A percentile compares a stretch with the other conserved stretches of the same genome.
Evolutionary conservation across 2,888 invertebrate species (phyloP).

Genomic region (Nymphalis polychloros): DNA sequence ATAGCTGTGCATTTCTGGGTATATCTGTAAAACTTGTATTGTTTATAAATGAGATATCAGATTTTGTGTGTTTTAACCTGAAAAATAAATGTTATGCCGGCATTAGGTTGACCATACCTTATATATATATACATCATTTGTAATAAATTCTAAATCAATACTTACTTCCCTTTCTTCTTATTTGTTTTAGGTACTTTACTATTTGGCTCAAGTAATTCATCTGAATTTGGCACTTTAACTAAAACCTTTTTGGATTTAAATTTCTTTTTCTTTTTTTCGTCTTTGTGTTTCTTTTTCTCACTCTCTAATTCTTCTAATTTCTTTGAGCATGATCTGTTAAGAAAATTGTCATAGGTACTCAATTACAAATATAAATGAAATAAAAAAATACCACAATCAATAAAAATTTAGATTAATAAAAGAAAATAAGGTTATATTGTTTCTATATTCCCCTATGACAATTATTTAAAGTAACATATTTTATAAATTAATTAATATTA

Average conservation of each 20-base stretch:
- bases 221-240: slow-evolving; percentile 70
- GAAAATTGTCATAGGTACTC: neutral
- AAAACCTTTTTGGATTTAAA: slow-evolving; percentile 68
- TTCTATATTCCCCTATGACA: too few species aligned
- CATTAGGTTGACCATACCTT: neutral
- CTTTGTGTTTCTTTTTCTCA: slow-evolving; percentile 65
- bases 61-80: slow-evolving; percentile 73
- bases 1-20: slow-evolving; percentile 60
- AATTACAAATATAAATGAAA: too few species aligned
- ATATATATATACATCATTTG: neutral
- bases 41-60: slow-evolving; percentile 63
- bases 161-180: slow-evolving; percentile 79
- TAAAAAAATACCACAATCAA: too few species aligned
- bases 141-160: slow-evolving; percentile 29
- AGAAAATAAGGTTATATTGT: too few species aligned
- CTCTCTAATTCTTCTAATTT: slow-evolving; percentile 80
- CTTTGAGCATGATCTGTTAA: slow-evolving; percentile 83
- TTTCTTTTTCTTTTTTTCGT: slow-evolving; percentile 77
- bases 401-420: too few species aligned
- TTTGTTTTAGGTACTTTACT: slow-evolving; percentile 64
- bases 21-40: slow-evolving; percentile 74
- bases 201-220: slow-evolving; percentile 65
- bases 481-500: too few species aligned
- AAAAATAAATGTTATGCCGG: slow-evolving; percentile 39
- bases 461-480: too few species aligned